These are phyloP conservation scores for Drosophila pullipes DNA, from an alignment of 2,888 invertebrate species.

Conservation along the genomic window DNA sequence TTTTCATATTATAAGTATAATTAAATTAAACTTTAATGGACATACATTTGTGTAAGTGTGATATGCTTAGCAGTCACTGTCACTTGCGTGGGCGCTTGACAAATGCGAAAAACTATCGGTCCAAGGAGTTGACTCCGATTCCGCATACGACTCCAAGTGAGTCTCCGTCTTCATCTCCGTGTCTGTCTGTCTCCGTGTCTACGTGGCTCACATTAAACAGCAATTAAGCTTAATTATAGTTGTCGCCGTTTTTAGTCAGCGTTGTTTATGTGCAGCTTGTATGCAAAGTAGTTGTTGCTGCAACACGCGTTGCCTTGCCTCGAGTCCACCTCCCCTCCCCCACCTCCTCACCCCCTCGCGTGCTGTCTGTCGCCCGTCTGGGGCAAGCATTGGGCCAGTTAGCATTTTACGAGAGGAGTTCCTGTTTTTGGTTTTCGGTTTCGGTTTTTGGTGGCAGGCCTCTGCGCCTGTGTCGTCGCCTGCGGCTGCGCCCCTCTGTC, in stretches of 20 bases:
- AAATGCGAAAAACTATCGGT: slow-evolving; percentile 41
- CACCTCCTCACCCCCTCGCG: not conserved
- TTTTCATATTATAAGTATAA: slow-evolving; percentile 40
- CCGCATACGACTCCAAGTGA: slow-evolving; percentile 11
- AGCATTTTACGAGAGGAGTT: slow-evolving; percentile 65
- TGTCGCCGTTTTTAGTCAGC: slow-evolving; percentile 78
- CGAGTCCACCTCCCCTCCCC: slow-evolving; percentile 1
- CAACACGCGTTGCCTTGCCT: slow-evolving; percentile 44
- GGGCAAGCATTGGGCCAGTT: slow-evolving; percentile 62
- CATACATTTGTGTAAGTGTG: not conserved
- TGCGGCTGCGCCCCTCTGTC: slow-evolving; percentile 52
- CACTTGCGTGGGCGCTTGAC: slow-evolving; percentile 49
- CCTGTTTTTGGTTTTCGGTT: slow-evolving; percentile 60
- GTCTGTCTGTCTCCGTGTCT: slow-evolving; percentile 16
- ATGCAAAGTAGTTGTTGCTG: slow-evolving; percentile 73
- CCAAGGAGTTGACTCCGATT: slow-evolving; percentile 11
- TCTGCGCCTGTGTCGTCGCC: slow-evolving; percentile 37
- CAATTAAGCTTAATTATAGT: slow-evolving; percentile 82
- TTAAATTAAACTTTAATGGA: slow-evolving; percentile 46
- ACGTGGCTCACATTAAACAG: slow-evolving; percentile 74
- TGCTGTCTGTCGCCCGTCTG: slow-evolving; percentile 13
- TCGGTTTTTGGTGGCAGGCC: slow-evolving; percentile 28
- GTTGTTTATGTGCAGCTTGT: slow-evolving; percentile 73
- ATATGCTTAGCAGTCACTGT: slow-evolving; percentile 32
- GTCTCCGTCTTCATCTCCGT: not conserved